Conservation (phyloP, 2,797 vertebrate species). For the Oreortyx pictus region DNA sequence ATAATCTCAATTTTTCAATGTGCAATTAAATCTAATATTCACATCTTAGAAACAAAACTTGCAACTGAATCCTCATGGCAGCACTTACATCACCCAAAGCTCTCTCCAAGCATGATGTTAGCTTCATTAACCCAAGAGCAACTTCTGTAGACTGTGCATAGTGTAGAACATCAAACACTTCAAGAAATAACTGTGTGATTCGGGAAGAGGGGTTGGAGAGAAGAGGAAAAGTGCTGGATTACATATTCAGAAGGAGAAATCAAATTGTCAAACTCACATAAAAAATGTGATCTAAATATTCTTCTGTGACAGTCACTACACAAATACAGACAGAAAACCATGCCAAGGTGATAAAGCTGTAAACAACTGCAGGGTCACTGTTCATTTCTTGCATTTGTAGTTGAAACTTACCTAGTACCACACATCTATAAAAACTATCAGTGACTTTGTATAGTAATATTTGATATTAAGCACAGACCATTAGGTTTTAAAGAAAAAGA, state of each 20-base stretch:
- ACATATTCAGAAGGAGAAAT: neutral
- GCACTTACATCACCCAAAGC: slow-evolving; percentile 82
- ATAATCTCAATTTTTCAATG: neutral
- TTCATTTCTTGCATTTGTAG: neutral
- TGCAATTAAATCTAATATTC: neutral
- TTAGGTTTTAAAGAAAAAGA: neutral
- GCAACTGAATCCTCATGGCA: neutral
- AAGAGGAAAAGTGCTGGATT: neutral
- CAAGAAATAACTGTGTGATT: slow-evolving; percentile 76
- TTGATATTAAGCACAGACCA: neutral
- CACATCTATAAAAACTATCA: neutral
- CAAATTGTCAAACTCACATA: neutral
- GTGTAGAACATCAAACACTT: slow-evolving; percentile 65
- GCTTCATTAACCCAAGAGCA: slow-evolving; percentile 81
- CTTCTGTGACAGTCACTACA: neutral
- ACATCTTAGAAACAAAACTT: neutral
- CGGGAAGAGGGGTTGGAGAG: neutral
- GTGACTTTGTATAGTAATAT: neutral
- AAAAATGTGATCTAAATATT: neutral
- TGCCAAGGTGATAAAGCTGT: neutral
- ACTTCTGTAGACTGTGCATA: slow-evolving; percentile 33
- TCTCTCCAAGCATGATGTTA: slow-evolving; percentile 79
- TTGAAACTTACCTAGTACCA: neutral
- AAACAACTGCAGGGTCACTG: neutral
- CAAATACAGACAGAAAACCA: neutral